These are phyloP conservation scores for Polydrusus tereticollis DNA, from an alignment of 2,888 invertebrate species.

Conservation along the genomic window DNA sequence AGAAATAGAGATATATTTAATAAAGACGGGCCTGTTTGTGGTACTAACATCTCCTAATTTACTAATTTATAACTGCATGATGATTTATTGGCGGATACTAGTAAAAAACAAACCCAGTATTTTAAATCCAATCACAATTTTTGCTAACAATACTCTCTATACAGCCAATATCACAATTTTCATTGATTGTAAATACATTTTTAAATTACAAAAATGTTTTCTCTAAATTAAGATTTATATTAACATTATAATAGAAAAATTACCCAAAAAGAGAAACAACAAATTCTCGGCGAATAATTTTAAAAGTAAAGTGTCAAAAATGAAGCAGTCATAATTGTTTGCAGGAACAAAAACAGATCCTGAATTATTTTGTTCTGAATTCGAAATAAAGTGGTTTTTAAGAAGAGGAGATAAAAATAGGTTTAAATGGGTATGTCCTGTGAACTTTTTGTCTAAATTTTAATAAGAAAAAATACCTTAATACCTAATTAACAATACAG, in stretches of 20 bases:
- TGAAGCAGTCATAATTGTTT: constrained; percentile 9
- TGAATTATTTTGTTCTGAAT: constrained; percentile 12
- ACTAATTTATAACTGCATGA: too few relatives aligned
- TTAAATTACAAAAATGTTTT: background rate
- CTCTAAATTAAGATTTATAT: constrained; percentile 5
- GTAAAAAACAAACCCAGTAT: background rate
- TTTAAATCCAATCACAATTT: background rate
- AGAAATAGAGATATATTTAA: too few relatives aligned
- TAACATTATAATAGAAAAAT: constrained; percentile 12
- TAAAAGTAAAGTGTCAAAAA: constrained; percentile 1
- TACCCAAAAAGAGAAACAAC: constrained; percentile 3
- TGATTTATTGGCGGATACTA: too few relatives aligned
- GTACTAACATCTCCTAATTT: too few relatives aligned
- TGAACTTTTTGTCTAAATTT: too few relatives aligned
- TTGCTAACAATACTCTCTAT: background rate
- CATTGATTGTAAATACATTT: background rate
- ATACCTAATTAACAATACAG: too few relatives aligned
- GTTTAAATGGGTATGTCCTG: too few relatives aligned
- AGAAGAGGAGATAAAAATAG: background rate
- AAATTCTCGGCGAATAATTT: background rate
- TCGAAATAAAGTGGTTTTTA: constrained; percentile 1
- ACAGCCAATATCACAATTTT: constrained; percentile 4
- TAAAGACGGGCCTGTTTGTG: too few relatives aligned
- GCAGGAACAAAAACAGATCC: constrained; percentile 13
- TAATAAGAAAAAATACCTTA: too few relatives aligned